A percentile compares a stretch with the other conserved stretches of the same genome.
Evolutionary conservation across 2,797 vertebrate species (phyloP).

Genomic region (Chrosomus eos): DNA sequence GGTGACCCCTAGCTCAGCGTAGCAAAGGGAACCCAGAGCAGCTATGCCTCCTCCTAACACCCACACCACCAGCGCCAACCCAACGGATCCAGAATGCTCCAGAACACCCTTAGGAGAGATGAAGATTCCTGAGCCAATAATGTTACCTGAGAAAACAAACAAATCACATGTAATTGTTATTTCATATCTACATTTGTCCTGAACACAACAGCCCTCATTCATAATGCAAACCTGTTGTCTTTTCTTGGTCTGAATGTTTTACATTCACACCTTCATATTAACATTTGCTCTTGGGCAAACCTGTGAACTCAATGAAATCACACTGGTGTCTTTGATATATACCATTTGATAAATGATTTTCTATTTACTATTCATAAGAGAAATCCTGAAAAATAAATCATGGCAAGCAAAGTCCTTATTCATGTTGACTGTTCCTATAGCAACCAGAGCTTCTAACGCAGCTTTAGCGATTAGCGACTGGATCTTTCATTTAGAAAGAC

Average conservation of each 20-base stretch:
- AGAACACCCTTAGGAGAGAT: slow-evolving; percentile 97
- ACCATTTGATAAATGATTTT: not conserved
- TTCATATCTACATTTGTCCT: not conserved
- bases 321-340: not conserved
- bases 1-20: slow-evolving; percentile 94
- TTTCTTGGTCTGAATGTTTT: not conserved
- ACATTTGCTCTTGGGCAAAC: not conserved
- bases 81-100: slow-evolving; percentile 94
- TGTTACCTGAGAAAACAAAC: slow-evolving; percentile 84
- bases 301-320: not conserved
- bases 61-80: slow-evolving; percentile 91
- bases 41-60: slow-evolving; percentile 89
- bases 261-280: not conserved
- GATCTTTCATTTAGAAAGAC: too few relatives aligned
- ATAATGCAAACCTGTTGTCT: not conserved
- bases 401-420: not conserved
- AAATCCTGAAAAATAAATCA: not conserved
- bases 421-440: not conserved
- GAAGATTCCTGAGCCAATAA: slow-evolving; percentile 98
- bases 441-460: too few relatives aligned
- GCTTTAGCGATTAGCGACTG: not conserved
- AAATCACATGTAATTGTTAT: not conserved
- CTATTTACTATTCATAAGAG: not conserved
- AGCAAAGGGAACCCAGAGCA: slow-evolving; percentile 92
- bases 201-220: not conserved